Conservation (phyloP, 2,797 vertebrate genomes). For the Epinephelus awoara region DNA sequence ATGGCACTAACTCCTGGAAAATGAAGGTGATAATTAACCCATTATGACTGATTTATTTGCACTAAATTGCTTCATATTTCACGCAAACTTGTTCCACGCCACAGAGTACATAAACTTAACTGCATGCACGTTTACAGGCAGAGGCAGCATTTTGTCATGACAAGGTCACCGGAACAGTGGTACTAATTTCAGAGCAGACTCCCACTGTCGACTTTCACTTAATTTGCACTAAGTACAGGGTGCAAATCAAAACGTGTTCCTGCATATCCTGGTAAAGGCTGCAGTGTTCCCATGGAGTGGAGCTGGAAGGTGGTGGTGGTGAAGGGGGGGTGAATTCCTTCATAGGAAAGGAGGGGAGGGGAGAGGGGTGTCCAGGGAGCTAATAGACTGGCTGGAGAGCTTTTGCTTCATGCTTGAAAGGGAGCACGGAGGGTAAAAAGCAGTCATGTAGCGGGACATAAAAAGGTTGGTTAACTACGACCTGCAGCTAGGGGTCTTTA, state of each 20-base stretch:
- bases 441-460: conserved; percentile 11
- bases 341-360: conserved; percentile 11
- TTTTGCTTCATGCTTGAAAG: conserved; percentile 61
- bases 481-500: conserved; percentile 1
- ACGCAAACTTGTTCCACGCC: conserved; percentile 11
- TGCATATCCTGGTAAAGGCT: conserved; percentile 73
- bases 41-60: conserved; percentile 64
- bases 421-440: conserved; percentile 14
- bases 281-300: conserved; percentile 53
- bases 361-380: conserved; percentile 45
- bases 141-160: conserved; percentile 14
- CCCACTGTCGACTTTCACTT: conserved; percentile 64
- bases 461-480: conserved; percentile 35
- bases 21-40: conserved; percentile 72
- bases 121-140: not conserved
- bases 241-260: conserved; percentile 71
- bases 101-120: conserved; percentile 11
- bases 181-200: conserved; percentile 25
- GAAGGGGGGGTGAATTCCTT: conserved; percentile 65
- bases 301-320: conserved; percentile 37
- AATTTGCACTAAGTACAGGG: conserved; percentile 66
- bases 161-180: conserved; percentile 35
- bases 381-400: conserved; percentile 66
- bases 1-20: conserved; percentile 50
- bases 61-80: conserved; percentile 45